A percentile compares a stretch with the other conserved stretches of the same genome.
Conservation (phyloP, 2,797 vertebrate genomes). For the Muscicapa striata region DNA sequence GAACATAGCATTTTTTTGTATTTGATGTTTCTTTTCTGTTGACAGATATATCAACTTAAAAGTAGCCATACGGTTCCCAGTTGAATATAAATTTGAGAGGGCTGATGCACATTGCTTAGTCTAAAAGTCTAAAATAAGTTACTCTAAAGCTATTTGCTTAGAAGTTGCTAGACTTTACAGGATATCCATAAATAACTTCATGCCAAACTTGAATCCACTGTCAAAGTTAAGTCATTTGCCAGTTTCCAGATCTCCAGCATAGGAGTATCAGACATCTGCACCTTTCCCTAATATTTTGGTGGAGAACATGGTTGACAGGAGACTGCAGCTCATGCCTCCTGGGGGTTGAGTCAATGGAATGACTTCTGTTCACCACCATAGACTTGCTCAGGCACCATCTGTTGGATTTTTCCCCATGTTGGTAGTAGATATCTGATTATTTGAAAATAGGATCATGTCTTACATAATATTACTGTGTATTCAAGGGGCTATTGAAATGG, state of each 20-base stretch:
- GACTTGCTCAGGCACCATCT: background rate
- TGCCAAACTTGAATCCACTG: background rate
- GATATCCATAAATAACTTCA: constrained; percentile 27
- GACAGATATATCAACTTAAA: constrained; percentile 33
- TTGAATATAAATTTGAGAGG: constrained; percentile 35
- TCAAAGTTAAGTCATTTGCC: background rate
- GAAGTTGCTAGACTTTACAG: constrained; percentile 15
- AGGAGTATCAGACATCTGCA: background rate
- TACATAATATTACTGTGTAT: background rate
- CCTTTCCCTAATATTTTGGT: background rate
- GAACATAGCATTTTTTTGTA: constrained; percentile 17
- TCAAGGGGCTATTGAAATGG: background rate
- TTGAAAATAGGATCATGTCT: background rate
- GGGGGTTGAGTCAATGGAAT: background rate
- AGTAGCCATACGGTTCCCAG: background rate
- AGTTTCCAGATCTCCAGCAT: background rate
- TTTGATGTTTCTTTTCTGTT: constrained; percentile 14
- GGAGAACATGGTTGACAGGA: background rate
- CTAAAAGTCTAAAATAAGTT: constrained; percentile 35
- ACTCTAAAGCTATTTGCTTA: constrained; percentile 33
- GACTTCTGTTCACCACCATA: background rate
- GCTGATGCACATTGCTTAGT: background rate
- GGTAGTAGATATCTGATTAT: background rate
- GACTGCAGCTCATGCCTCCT: background rate
- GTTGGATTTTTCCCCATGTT: background rate